These are phyloP conservation scores for Cynocephalus volans DNA, from an alignment of 2,113 vertebrate genomes.

Conservation along the genomic window DNA sequence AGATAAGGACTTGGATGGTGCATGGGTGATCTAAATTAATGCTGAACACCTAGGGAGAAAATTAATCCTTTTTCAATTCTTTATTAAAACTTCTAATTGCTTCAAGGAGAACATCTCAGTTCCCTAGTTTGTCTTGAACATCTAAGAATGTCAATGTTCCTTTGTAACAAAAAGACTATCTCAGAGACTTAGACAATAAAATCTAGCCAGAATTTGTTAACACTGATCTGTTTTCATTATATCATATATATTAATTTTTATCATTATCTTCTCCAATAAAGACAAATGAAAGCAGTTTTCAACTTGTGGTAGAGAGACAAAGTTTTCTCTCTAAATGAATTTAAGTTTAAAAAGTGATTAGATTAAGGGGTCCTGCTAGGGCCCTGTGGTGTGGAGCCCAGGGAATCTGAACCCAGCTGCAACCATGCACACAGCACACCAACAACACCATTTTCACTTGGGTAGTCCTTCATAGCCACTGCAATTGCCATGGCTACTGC, in stretches of 20 bases:
- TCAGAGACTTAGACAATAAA: conserved; percentile 9
- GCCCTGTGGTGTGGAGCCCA: no score
- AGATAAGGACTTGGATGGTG: background rate
- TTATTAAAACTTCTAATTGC: background rate
- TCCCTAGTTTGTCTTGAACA: background rate
- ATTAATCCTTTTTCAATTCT: background rate
- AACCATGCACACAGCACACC: no score
- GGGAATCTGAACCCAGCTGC: no score
- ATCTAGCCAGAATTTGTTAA: conserved; percentile 17
- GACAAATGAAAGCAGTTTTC: background rate
- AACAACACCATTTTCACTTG: no score
- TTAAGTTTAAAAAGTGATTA: background rate
- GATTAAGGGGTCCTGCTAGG: no score
- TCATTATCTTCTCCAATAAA: background rate
- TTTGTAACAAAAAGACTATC: background rate
- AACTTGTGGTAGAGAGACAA: background rate
- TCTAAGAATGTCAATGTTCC: background rate
- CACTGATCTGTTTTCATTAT: background rate
- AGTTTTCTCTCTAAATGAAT: background rate
- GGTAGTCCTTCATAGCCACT: no score
- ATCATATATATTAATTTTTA: background rate
- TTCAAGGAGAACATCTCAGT: background rate
- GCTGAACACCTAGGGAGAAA: conserved; percentile 1
- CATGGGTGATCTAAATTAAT: background rate
- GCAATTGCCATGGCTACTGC: no score